Evolutionary conservation across 2,797 vertebrate genomes (phyloP).

Genomic region (Agapornis canus): DNA sequence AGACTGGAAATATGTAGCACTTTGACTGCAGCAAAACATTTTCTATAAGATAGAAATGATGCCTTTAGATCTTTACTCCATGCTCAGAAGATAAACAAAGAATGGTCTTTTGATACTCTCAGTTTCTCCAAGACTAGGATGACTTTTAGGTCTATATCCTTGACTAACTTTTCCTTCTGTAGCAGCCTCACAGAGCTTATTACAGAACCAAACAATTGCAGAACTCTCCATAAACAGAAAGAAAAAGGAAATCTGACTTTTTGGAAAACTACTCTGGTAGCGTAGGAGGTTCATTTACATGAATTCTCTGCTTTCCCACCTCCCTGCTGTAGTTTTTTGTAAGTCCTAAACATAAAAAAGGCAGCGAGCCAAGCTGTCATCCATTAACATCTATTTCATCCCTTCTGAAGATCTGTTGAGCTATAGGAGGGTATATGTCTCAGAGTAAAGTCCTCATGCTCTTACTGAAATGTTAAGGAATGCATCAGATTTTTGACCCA

Average conservation of each 20-base stretch:
- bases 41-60: neutral
- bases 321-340: neutral
- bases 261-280: neutral
- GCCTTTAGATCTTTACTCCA: neutral
- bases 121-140: neutral
- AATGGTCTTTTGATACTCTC: neutral
- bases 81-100: neutral
- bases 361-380: conserved; percentile 10
- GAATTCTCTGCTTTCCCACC: conserved; percentile 15
- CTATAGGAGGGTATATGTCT: neutral
- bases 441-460: neutral
- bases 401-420: neutral
- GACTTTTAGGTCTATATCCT: neutral
- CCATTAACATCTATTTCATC: conserved; percentile 5
- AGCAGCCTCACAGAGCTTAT: neutral
- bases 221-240: neutral
- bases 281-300: neutral
- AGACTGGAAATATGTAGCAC: neutral
- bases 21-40: neutral
- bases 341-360: neutral
- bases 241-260: neutral
- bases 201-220: neutral
- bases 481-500: neutral
- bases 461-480: neutral
- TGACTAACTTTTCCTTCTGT: neutral